Conservation (phyloP, 2,113 vertebrate species). For the Lathamus discolor region DNA sequence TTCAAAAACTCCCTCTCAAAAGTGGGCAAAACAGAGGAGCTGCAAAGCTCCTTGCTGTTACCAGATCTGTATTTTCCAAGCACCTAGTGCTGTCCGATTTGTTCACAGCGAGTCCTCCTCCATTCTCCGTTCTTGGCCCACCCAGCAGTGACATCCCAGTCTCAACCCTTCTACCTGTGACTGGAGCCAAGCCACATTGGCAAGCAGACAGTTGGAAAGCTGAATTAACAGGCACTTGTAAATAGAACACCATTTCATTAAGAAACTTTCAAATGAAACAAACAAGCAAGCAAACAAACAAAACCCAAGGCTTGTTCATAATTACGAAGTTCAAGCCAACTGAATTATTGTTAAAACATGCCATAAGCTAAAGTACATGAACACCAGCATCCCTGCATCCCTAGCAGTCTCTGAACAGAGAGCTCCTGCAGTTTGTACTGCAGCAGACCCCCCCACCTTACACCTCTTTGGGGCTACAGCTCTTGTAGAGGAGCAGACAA, state of each 20-base stretch:
- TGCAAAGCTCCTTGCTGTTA: background rate
- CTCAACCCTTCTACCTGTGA: background rate
- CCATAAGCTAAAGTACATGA: fast-evolving
- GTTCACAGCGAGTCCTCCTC: background rate
- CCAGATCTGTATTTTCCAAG: background rate
- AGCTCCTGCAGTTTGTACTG: background rate
- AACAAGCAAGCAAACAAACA: background rate
- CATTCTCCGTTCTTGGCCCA: background rate
- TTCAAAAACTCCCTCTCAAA: background rate
- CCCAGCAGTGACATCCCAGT: background rate
- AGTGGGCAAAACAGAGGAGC: background rate
- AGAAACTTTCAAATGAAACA: background rate
- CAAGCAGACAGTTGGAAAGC: background rate
- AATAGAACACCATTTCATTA: background rate
- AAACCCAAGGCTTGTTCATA: background rate
- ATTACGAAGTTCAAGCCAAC: background rate
- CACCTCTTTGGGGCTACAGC: background rate
- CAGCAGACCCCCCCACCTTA: background rate
- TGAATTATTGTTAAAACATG: background rate
- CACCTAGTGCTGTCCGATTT: background rate
- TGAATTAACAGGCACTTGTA: background rate
- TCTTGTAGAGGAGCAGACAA: background rate
- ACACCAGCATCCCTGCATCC: background rate
- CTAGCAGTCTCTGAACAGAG: background rate
- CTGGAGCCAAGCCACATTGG: background rate